Conservation (phyloP, 92 coral and sea anemone genomes). For the Nematostella vectensis region DNA sequence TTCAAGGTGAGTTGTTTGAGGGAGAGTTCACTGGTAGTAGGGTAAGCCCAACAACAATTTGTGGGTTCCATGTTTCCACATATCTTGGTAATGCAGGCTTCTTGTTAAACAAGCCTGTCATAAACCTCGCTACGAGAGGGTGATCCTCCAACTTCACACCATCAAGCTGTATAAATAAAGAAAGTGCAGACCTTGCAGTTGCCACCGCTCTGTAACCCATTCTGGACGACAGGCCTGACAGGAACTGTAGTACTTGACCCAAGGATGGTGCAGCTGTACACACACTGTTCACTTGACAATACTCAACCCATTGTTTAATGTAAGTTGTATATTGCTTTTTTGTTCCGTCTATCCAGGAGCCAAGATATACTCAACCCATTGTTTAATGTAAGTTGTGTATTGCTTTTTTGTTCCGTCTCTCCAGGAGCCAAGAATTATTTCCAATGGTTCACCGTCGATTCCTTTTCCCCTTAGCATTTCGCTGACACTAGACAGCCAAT, state of each 20-base stretch:
- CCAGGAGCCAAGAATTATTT: neutral
- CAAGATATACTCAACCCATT: no score
- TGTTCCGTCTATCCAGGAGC: neutral
- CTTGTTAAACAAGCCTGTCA: conserved; percentile 31
- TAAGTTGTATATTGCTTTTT: neutral
- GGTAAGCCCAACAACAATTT: conserved; percentile 10
- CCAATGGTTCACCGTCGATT: neutral
- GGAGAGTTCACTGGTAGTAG: no score
- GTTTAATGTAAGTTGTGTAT: neutral
- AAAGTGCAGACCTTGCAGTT: conserved; percentile 19
- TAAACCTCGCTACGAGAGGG: conserved; percentile 25
- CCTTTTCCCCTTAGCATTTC: neutral
- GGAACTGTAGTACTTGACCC: no score
- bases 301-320: no score
- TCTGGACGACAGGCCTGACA: no score
- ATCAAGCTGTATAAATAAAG: no score
- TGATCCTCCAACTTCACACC: no score
- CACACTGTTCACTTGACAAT: no score
- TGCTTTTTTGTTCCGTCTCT: neutral
- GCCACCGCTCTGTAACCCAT: no score
- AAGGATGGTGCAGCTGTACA: no score
- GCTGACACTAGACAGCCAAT: neutral
- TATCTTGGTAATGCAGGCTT: conserved; percentile 34
- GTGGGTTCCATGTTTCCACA: conserved; percentile 35
- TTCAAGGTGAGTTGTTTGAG: conserved; percentile 20